These are phyloP conservation scores for Montifringilla adamsi DNA, from an alignment of 2,113 vertebrate genomes.

Conservation along the genomic window DNA sequence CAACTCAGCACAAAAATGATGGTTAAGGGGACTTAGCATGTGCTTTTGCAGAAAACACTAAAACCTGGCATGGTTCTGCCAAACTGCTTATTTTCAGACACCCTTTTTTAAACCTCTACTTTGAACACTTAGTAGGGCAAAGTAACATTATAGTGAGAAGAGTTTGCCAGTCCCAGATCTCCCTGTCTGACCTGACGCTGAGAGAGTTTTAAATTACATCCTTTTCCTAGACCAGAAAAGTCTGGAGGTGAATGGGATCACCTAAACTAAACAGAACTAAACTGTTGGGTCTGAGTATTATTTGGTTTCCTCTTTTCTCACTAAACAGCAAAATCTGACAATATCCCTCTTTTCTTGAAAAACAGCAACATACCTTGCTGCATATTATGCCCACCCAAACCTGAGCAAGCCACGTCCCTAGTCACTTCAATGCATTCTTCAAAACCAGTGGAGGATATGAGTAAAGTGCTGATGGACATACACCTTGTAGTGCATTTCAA, in stretches of 20 bases:
- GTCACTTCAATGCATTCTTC: neutral
- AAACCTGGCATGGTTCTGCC: neutral
- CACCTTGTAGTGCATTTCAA: neutral
- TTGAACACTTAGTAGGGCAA: neutral
- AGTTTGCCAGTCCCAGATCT: neutral
- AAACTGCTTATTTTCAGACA: neutral
- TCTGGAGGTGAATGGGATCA: neutral
- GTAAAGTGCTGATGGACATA: neutral
- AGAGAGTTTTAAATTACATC: neutral
- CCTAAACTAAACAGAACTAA: neutral
- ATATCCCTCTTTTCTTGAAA: neutral
- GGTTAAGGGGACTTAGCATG: neutral
- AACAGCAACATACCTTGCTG: neutral
- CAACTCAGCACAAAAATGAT: neutral
- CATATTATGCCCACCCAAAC: neutral
- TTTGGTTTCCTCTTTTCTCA: neutral
- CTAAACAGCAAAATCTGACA: neutral
- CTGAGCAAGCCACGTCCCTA: fast-evolving
- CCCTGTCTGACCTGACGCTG: neutral
- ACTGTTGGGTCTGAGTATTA: neutral
- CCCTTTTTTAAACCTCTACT: neutral
- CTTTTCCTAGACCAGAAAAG: neutral
- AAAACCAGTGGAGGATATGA: neutral
- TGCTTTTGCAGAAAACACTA: neutral
- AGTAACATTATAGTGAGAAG: neutral